A percentile compares a stretch with the other conserved stretches of the same genome.
phyloP scores from a whole-genome alignment of 2,888 invertebrate species.

The Leptopterna dolabrata region DNA sequence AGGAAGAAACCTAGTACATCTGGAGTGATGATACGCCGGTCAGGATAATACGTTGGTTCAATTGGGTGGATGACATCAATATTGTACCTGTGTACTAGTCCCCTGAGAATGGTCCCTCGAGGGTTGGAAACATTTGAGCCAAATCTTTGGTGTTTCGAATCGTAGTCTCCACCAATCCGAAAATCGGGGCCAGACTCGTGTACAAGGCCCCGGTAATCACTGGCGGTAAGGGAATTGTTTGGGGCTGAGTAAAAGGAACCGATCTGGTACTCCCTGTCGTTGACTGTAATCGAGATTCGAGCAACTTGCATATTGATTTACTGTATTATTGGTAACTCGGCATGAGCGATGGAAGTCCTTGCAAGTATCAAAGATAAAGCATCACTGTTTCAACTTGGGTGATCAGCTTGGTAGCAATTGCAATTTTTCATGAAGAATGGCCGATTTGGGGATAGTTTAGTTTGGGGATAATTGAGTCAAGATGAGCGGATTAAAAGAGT shows the following conservation, averaged over 20 bases:
- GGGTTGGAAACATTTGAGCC: conserved; percentile 7
- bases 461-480: too few species aligned
- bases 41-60: not conserved
- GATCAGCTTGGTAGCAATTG: not conserved
- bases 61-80: not conserved
- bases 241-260: conserved; percentile 13
- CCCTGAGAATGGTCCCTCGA: not conserved
- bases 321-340: not conserved
- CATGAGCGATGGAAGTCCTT: not conserved
- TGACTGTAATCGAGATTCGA: not conserved
- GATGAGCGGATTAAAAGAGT: too few species aligned
- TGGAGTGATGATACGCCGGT: not conserved
- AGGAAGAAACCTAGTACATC: not conserved
- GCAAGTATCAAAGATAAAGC: not conserved
- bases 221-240: too few species aligned
- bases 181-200: not conserved
- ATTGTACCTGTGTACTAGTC: too few species aligned
- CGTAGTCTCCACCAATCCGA: not conserved
- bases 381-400: not conserved
- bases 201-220: too few species aligned
- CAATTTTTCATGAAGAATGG: too few species aligned
- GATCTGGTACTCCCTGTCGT: too few species aligned
- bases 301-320: not conserved
- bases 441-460: too few species aligned
- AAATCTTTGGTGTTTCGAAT: conserved; percentile 7